phyloP scores from a whole-genome alignment of 2,113 vertebrate genomes.

The Upupa epops region DNA sequence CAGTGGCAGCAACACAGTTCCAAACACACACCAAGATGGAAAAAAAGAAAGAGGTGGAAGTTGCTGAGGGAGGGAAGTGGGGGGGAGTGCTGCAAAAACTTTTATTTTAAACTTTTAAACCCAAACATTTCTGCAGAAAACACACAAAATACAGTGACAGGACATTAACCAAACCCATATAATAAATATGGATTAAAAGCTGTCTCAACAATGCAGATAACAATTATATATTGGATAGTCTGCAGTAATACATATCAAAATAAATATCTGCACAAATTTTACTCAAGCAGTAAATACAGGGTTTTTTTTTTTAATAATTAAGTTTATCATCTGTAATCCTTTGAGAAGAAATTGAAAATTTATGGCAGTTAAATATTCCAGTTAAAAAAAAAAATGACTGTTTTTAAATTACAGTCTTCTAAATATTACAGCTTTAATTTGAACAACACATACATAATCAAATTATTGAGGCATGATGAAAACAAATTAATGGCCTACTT shows the following conservation, averaged over 20 bases:
- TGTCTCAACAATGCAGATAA: neutral
- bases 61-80: too few species aligned
- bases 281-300: neutral
- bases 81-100: too few species aligned
- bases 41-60: too few species aligned
- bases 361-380: too few species aligned
- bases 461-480: slow-evolving; percentile 34
- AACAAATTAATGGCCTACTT: slow-evolving; percentile 47
- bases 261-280: neutral
- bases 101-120: too few species aligned
- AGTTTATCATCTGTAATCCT: neutral
- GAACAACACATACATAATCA: slow-evolving; percentile 40
- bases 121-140: too few species aligned
- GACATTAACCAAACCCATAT: neutral
- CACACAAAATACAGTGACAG: too few species aligned
- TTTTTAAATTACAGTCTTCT: slow-evolving; percentile 7
- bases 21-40: too few species aligned
- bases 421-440: slow-evolving; percentile 40
- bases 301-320: neutral
- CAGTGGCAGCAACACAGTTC: too few species aligned
- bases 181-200: slow-evolving; percentile 11
- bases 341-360: slow-evolving; percentile 18
- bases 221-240: neutral
- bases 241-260: neutral
- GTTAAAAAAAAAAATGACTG: too few species aligned